Conservation (phyloP, 2,888 invertebrate species). For the Cylloceria caligata region DNA sequence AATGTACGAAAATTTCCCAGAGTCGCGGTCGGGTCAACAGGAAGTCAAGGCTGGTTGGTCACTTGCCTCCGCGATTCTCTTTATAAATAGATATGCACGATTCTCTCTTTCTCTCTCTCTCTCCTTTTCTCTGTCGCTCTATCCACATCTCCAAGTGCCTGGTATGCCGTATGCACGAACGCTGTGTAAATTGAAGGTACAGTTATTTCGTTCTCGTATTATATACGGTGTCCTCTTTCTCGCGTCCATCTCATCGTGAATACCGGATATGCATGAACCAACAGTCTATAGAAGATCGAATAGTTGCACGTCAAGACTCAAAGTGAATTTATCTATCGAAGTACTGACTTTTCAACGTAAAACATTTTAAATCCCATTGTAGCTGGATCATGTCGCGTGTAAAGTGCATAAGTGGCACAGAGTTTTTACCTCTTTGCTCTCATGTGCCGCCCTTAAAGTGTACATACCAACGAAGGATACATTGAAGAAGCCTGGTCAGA, state of each 20-base stretch:
- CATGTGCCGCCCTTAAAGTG: constrained; percentile 21
- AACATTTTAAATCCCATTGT: not conserved
- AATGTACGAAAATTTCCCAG: constrained; percentile 42
- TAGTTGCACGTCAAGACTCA: constrained; percentile 14
- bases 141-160: constrained; percentile 65
- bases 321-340: not conserved
- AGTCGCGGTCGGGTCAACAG: constrained; percentile 73
- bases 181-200: constrained; percentile 71
- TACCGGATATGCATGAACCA: not conserved
- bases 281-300: constrained; percentile 9
- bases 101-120: constrained; percentile 29
- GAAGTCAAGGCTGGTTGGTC: constrained; percentile 83
- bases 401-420: constrained; percentile 18
- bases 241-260: constrained; percentile 3
- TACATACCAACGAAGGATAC: not conserved
- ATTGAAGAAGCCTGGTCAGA: constrained; percentile 25
- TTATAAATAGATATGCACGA: constrained; percentile 79
- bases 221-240: constrained; percentile 3
- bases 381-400: constrained; percentile 18
- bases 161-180: constrained; percentile 75
- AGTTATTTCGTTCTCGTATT: constrained; percentile 67
- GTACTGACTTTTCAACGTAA: not conserved
- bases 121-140: constrained; percentile 17
- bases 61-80: constrained; percentile 79
- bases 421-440: not conserved